Evolutionary conservation across 2,797 vertebrate species (phyloP), one percentile per base, ranked within the genome.

Genomic region (Sebastes iracundus): DNA sequence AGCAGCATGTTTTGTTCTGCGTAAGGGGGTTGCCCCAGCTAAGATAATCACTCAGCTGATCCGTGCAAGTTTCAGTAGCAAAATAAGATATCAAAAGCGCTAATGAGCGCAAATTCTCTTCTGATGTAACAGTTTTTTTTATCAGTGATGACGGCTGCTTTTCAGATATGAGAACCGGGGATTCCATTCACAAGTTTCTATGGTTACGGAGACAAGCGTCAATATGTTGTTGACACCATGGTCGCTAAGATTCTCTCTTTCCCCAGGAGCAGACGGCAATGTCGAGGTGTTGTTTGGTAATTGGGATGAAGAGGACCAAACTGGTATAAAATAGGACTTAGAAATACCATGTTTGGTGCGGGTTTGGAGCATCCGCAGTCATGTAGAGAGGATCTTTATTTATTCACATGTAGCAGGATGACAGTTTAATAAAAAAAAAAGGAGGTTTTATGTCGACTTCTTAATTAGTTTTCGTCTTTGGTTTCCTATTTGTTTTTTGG

Each of bases 171-270:
- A 72, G 67, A 86, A 73, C 14, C 13, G n/a, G 85, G 76, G 81
- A 85, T 82, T 81, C 79, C 89, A 78, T 87, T 90, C 83, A 81
- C 83, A 87, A 70, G 92, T 93, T 91, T 88, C 91, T 77, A 88
- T 90, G 91, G 91, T 92, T 89, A 91, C 87, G 1, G 79, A 75
- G 73, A 70, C 55, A 67, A 79, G 86, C 68, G 13, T 88, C 84
- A 88, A 68, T 82, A 78, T 75, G 81, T 77, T 85, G 80, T 79
- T 91, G 85, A 92, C 84, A 85, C 83, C 79, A 55, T 35, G 61
- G 64, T 63, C 25, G 33, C 83, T 56, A 64, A 80, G 85, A 64
- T 58, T 85, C 73, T 65, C 79, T 81, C 80, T 76, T 77, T 79
- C 56, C 30, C 32, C 53, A 18, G 25, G 12, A 80, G 72, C 75